Conservation (phyloP, 2,797 vertebrate species). For the Balearica regulorum region DNA sequence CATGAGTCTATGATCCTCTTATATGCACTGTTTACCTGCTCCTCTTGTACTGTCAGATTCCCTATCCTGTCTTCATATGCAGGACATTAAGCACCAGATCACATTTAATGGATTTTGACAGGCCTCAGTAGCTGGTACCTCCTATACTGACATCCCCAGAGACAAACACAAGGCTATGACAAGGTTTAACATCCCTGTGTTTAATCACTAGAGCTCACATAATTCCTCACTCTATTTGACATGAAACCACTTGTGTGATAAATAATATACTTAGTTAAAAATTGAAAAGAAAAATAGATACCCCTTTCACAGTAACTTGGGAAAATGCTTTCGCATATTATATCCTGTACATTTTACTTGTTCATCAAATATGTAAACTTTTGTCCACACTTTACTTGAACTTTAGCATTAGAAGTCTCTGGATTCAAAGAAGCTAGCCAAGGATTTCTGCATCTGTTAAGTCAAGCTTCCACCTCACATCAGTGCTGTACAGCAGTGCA, state of each 20-base stretch:
- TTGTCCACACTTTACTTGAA: neutral
- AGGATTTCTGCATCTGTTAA: neutral
- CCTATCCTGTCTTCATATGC: neutral
- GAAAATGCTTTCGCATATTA: neutral
- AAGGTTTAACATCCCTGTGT: conserved; percentile 53
- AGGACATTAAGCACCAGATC: conserved; percentile 21
- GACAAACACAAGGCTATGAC: conserved; percentile 50
- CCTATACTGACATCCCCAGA: conserved; percentile 47
- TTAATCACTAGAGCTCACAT: conserved; percentile 53
- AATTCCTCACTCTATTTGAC: conserved; percentile 40
- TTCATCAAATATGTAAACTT: neutral
- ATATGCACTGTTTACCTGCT: neutral
- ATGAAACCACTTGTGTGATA: conserved; percentile 6
- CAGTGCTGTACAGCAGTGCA: neutral
- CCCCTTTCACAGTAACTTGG: neutral
- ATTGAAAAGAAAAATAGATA: neutral
- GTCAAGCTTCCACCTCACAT: neutral
- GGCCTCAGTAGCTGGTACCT: conserved; percentile 47
- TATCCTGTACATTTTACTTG: neutral
- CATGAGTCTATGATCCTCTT: neutral
- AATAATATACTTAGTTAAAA: conserved; percentile 28
- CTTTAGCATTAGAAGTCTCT: neutral
- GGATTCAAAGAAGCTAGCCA: neutral
- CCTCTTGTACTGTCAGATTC: neutral
- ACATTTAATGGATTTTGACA: conserved; percentile 51